Evolutionary conservation across 2,797 vertebrate genomes (phyloP).

Genomic region (Gallinago nigripennis): DNA sequence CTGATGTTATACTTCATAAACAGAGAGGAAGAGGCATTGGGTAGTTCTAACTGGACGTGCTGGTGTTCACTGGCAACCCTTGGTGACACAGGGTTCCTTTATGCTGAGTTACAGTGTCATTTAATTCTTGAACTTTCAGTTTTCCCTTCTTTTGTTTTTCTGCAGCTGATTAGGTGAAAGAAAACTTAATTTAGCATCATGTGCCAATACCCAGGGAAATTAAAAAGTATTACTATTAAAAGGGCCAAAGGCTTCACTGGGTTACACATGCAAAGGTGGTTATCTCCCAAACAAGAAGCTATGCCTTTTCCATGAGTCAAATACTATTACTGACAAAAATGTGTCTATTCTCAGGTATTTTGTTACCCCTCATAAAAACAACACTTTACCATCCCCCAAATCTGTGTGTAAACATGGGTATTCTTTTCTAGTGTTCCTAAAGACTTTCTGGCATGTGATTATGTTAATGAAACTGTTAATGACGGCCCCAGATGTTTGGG

Average conservation of each 20-base stretch:
- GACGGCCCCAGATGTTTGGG: background rate
- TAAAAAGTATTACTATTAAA: background rate
- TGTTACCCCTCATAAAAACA: background rate
- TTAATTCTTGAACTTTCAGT: background rate
- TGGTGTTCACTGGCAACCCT: background rate
- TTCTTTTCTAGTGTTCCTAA: conserved; percentile 10
- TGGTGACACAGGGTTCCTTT: background rate
- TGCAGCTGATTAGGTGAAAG: background rate
- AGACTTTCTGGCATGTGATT: conserved; percentile 25
- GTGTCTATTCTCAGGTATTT: background rate
- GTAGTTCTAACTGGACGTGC: background rate
- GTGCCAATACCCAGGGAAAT: background rate
- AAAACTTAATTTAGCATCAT: accelerated
- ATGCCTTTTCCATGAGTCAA: background rate
- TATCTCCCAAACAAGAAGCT: background rate
- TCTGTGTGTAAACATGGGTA: background rate
- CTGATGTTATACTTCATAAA: background rate
- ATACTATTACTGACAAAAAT: background rate
- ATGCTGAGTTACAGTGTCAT: background rate
- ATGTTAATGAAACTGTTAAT: conserved; percentile 4
- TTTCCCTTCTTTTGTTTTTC: background rate
- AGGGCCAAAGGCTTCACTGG: background rate
- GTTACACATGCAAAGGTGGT: background rate
- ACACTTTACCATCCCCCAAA: background rate
- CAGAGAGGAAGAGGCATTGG: background rate